These are phyloP conservation scores for Eufriesea mexicana DNA, from an alignment of 1,140 invertebrate genomes.

Conservation along the genomic window DNA sequence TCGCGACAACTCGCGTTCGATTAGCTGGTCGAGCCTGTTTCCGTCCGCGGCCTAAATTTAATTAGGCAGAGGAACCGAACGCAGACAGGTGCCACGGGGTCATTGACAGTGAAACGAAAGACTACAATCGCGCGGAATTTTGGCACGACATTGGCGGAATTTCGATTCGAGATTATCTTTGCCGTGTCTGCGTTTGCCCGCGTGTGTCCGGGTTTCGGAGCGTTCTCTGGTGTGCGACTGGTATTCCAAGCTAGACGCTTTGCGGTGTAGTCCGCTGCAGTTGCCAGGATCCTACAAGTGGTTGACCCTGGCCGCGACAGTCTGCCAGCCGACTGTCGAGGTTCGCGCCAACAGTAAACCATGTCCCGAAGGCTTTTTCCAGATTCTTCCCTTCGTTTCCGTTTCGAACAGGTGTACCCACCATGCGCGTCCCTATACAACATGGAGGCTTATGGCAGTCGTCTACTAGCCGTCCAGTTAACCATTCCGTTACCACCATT, in stretches of 20 bases:
- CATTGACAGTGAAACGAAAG: constrained; percentile 41
- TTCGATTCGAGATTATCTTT: background rate
- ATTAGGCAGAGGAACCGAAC: background rate
- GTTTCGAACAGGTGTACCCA: constrained; percentile 16
- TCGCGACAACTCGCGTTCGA: no score
- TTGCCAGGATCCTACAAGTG: constrained; percentile 71
- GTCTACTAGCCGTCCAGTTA: background rate
- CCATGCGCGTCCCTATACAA: background rate
- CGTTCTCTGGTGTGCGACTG: background rate
- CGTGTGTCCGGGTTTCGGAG: no score
- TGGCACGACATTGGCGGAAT: constrained; percentile 23
- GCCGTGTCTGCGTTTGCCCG: background rate
- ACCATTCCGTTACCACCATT: background rate
- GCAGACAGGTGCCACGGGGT: background rate
- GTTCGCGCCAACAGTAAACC: constrained; percentile 12
- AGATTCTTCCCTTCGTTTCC: constrained; percentile 36
- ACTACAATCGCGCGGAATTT: constrained; percentile 38
- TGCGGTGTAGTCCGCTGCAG: constrained; percentile 37
- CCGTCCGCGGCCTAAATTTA: background rate
- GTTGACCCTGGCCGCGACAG: constrained; percentile 69
- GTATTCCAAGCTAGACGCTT: constrained; percentile 45
- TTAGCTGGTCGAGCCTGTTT: background rate
- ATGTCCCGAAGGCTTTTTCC: constrained; percentile 21
- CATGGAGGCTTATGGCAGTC: background rate
- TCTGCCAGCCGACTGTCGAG: constrained; percentile 32